Evolutionary conservation across 1,140 invertebrate species (phyloP), one percentile per base, ranked within the genome.

Genomic region (Magallana ariakensis): DNA sequence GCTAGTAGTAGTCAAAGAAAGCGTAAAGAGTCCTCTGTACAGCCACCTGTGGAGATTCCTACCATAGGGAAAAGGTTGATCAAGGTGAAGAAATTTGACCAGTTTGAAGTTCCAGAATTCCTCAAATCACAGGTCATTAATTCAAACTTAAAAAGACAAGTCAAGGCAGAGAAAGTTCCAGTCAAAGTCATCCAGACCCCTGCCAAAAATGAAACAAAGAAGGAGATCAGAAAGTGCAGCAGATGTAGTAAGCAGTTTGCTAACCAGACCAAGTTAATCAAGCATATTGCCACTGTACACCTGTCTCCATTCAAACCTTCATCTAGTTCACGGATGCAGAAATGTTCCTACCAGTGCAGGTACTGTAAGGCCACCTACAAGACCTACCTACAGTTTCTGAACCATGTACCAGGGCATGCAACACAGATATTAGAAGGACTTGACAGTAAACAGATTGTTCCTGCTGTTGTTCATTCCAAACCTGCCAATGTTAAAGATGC

Each of bases 91-190:
- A 85, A 85, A 75, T 85, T 70, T 83, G 82, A 83, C 75, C 75
- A 87, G 19, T 87, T 60, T 87, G 86, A 87, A 75, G 60, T 87
- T 83, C 86, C 86, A 16, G 82, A 87, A 58, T 87, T 87, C 55
- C 16, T 87, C 16, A 87, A 87, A 84, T 57, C 82, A 57, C 86
- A 87, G 66, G 55, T 83, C 54, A 75, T 66, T 11, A 87, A 75
- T 54, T 83, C 58, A 56, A 87, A 87, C 82, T 56, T 87, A 16
- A 87, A 87, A 55, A 83, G 86, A 57, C 58, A 83, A 33, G 70
- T 70, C 26, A 11, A 33, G n/a, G 22, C 66, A 3, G 5, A 53
- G 75, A 84, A 26, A 60, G 26, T 84, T 16, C 10, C 53, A 10
- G 46, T 19, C 5, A 85, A 55, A 75, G 56, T 85, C 75, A 13